Base-by-base conservation (phyloP, 1,140 invertebrate genomes). In the Schlechtendalia chinensis region DNA sequence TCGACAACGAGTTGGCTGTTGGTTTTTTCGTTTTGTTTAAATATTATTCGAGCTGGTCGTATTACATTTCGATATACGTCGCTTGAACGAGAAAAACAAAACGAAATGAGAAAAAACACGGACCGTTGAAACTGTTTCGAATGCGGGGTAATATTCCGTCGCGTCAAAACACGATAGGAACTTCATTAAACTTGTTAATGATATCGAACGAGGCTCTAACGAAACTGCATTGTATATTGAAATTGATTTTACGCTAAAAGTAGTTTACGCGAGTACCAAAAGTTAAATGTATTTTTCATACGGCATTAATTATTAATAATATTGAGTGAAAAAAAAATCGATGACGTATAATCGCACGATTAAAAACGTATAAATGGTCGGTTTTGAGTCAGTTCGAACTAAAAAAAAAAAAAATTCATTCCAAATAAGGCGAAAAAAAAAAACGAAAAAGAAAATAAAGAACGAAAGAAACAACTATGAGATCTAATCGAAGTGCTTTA, bases 111-210 rank as follows among this genome's bases (percentile, higher is more conserved):
- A n/a, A n/a, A n/a, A n/a, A n/a, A n/a, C n/a, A n/a, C n/a, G n/a
- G n/a, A n/a, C 5, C 1, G 8, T 50, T 50, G 47, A 69, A 69
- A 69, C 32, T 24, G 14, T 69, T 47, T 47, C 1, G 4, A 69
- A 47, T 6, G 5, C n/a, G 32, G 32, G 17, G n/a, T n/a, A 69
- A 39, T 39, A 50, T 22, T 22, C 27, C 1, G 17, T 47, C 47
- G 24, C 65, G 10, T n/a, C 22, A 22, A 47, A 27, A 69, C 32
- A 47, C 24, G 45, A 50, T 39, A 69, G 65, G 47, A 22, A 50
- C 45, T 69, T 47, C 47, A 69, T 69, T 69, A 69, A 45, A 69
- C 24, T 69, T 24, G 32, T 27, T 69, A 24, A 22, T 24, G 24
- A 69, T 45, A 50, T 45, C n/a, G 32, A 39, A 14, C 19, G n/a